A percentile compares a stretch with the other conserved stretches of the same genome.
Evolutionary conservation across 2,797 vertebrate species (phyloP).

Genomic region (Telmatherina bonti): DNA sequence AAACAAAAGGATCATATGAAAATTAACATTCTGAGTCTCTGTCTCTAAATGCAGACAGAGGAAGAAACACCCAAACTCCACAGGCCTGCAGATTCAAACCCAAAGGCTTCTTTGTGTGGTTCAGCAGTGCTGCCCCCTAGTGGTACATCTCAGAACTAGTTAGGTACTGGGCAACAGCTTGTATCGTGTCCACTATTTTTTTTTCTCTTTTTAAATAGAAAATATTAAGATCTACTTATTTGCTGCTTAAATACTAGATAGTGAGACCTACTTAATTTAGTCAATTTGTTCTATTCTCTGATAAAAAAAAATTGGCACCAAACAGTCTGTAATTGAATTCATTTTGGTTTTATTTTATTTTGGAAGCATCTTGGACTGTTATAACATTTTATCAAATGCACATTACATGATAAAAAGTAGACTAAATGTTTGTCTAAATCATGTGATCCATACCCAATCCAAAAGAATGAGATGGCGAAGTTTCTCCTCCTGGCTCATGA

Average conservation of each 20-base stretch:
- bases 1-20: no score
- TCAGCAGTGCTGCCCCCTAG: conserved; percentile 6
- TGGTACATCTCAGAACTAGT: neutral
- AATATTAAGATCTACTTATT: no score
- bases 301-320: neutral
- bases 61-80: neutral
- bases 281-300: no score
- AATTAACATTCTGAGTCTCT: no score
- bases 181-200: no score
- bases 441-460: neutral
- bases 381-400: neutral
- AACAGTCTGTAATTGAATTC: neutral
- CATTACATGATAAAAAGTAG: neutral
- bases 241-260: no score
- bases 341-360: neutral
- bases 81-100: neutral
- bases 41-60: neutral
- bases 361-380: neutral
- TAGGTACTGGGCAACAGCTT: no score
- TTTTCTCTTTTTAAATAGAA: no score
- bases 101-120: neutral
- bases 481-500: neutral
- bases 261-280: no score
- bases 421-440: neutral
- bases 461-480: neutral